Evolutionary conservation across 2,797 vertebrate genomes (phyloP).

Genomic region (Urosaurus nigricauda): DNA sequence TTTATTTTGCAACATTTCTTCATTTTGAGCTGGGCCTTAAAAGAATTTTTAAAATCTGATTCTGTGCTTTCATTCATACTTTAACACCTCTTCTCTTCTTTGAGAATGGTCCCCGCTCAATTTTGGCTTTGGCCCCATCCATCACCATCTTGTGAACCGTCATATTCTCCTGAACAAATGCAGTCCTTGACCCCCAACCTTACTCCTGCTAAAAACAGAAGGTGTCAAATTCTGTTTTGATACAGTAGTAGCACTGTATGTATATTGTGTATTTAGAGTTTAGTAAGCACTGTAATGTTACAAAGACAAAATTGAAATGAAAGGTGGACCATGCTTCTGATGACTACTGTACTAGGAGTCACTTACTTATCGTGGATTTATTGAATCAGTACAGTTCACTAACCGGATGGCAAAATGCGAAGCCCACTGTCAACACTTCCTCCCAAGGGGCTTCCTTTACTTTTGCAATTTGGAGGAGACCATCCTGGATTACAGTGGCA

Average conservation of each 20-base stretch:
- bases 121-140: no score
- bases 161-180: background rate
- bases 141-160: no score
- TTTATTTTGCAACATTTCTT: background rate
- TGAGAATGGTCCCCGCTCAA: no score
- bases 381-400: background rate
- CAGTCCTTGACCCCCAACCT: background rate
- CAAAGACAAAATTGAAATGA: no score
- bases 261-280: no score
- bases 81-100: no score
- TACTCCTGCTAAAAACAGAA: background rate
- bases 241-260: background rate
- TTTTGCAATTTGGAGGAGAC: conserved; percentile 53
- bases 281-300: no score
- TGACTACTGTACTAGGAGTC: no score
- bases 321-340: no score
- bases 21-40: background rate
- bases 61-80: no score
- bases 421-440: background rate
- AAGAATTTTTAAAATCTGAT: background rate
- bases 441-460: fast-evolving
- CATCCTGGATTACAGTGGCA: conserved; percentile 66
- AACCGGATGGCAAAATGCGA: fast-evolving
- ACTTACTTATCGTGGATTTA: background rate
- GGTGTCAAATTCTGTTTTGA: background rate